These are phyloP conservation scores for Meloidogyne chitwoodi DNA, from an alignment of 1,140 invertebrate genomes.

Conservation along the genomic window DNA sequence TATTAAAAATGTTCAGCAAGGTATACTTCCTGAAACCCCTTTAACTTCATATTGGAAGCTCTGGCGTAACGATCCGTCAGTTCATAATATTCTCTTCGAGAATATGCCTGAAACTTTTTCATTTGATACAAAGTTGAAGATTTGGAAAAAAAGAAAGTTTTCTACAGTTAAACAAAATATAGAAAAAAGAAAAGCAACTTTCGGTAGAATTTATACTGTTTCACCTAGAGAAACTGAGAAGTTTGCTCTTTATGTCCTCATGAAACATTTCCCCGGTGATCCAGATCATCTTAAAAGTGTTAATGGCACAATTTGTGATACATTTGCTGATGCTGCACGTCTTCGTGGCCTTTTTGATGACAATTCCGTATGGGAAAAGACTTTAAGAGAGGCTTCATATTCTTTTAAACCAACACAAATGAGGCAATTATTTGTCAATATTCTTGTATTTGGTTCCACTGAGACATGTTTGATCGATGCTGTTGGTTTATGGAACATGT, in stretches of 20 bases:
- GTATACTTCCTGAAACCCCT: background rate
- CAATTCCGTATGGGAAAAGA: background rate
- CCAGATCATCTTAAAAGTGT: background rate
- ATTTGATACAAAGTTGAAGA: background rate
- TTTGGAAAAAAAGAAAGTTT: background rate
- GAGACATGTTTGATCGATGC: background rate
- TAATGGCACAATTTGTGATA: background rate
- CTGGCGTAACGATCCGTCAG: background rate
- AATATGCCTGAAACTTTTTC: slow-evolving; percentile 5
- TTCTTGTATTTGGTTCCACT: background rate
- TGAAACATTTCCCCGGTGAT: background rate
- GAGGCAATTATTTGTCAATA: background rate
- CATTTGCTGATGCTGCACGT: background rate
- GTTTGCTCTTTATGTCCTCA: background rate
- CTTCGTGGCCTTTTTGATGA: background rate
- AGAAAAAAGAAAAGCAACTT: background rate
- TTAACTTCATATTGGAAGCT: slow-evolving; percentile 3
- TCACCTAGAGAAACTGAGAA: background rate
- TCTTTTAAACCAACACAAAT: background rate
- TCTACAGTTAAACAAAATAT: no score
- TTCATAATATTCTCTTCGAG: background rate
- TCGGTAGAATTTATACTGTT: background rate
- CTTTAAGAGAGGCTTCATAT: background rate
- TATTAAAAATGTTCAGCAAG: background rate
- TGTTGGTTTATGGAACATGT: background rate